Evolutionary conservation across 2,797 vertebrate species (phyloP).

Genomic region (Hydrophis major): DNA sequence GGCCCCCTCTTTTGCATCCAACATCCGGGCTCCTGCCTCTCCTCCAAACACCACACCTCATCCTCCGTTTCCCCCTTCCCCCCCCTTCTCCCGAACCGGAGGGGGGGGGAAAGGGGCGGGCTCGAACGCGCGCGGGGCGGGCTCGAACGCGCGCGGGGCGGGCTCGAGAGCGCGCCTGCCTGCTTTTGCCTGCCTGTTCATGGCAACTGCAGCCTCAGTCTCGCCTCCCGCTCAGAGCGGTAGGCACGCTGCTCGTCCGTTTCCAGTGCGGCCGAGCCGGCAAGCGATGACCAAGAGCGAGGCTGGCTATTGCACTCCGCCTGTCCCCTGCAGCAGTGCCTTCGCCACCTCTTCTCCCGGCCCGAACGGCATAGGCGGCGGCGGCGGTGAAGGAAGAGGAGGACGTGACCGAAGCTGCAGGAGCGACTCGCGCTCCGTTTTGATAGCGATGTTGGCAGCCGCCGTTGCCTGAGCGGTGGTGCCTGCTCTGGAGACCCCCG

Average conservation of each 20-base stretch:
- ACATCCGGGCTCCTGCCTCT: slow-evolving; percentile 84
- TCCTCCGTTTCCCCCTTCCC: slow-evolving; percentile 38
- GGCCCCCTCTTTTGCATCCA: slow-evolving; percentile 76
- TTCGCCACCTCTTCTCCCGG: neutral
- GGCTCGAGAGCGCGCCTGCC: neutral
- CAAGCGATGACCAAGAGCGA: neutral
- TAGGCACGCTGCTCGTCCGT: neutral
- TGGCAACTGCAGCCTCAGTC: neutral
- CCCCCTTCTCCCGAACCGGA: slow-evolving; percentile 3
- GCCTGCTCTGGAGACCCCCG: neutral
- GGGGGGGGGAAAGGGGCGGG: neutral
- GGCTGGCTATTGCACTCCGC: neutral
- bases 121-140: neutral
- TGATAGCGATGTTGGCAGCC: neutral
- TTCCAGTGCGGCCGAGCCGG: neutral
- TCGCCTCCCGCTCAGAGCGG: neutral
- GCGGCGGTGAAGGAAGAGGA: neutral
- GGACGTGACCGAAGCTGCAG: neutral
- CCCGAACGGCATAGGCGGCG: neutral
- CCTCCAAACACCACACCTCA: slow-evolving; percentile 1
- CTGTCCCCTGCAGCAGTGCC: neutral
- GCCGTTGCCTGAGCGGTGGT: neutral
- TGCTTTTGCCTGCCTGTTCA: neutral
- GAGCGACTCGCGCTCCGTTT: neutral
- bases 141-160: neutral